phyloP scores from a whole-genome alignment of 1,140 invertebrate genomes.

The Hydropsyche tenuis region DNA sequence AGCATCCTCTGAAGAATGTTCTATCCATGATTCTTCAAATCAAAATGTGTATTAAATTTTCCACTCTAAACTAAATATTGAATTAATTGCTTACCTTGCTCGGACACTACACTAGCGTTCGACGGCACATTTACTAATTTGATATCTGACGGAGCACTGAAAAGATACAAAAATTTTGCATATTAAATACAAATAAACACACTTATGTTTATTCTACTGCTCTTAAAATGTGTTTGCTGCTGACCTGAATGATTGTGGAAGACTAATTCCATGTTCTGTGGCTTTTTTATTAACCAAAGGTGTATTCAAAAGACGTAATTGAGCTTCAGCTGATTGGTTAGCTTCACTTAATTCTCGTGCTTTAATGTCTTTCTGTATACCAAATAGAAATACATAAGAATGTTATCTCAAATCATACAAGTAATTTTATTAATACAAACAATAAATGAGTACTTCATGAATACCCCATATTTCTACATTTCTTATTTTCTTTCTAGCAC shows the following conservation, averaged over 20 bases:
- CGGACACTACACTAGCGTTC: conserved; percentile 30
- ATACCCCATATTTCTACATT: conserved; percentile 35
- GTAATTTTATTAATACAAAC: neutral
- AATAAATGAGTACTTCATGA: conserved; percentile 39
- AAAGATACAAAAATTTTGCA: neutral
- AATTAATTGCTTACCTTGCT: conserved; percentile 31
- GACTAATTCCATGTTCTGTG: conserved; percentile 26
- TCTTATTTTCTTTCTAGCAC: conserved; percentile 38
- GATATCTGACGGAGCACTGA: conserved; percentile 28
- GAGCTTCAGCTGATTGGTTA: conserved; percentile 38
- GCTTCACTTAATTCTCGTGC: conserved; percentile 35
- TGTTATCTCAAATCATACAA: too few species aligned
- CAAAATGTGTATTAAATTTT: conserved; percentile 1
- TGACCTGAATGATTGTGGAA: conserved; percentile 34
- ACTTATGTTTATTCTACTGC: too few species aligned
- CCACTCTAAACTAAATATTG: neutral
- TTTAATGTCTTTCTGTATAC: conserved; percentile 37
- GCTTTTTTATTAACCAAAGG: conserved; percentile 37
- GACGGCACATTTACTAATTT: conserved; percentile 26
- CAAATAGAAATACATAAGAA: too few species aligned
- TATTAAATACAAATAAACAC: too few species aligned
- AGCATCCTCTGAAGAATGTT: neutral
- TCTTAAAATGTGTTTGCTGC: too few species aligned
- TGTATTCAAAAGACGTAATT: conserved; percentile 22
- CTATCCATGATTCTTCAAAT: conserved; percentile 31